Conservation (phyloP, 2,113 vertebrate genomes). For the Petromus typicus region DNA sequence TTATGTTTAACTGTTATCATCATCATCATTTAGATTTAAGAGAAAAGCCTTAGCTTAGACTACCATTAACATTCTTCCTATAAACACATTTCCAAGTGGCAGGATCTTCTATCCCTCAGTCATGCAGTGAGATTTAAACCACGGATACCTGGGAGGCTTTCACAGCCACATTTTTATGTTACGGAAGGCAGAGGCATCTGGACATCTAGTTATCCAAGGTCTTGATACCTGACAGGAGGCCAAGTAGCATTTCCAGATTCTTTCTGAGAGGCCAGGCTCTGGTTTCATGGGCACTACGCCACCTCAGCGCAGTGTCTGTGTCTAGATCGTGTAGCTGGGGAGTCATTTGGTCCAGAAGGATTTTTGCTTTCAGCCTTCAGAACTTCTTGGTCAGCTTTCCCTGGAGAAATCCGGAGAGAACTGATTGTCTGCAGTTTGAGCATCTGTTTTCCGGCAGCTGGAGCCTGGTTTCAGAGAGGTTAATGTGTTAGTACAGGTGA, state of each 20-base stretch:
- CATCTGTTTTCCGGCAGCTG: not conserved
- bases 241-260: not conserved
- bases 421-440: not conserved
- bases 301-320: not conserved
- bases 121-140: not conserved
- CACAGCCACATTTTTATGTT: not conserved
- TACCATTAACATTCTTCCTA: not conserved
- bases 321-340: not conserved
- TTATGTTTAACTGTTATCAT: not conserved
- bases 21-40: not conserved
- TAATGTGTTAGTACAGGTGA: not conserved
- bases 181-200: not conserved
- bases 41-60: not conserved
- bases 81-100: not conserved
- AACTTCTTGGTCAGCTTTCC: not conserved
- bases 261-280: not conserved
- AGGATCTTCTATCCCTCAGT: not conserved
- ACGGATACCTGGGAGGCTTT: not conserved
- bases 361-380: not conserved
- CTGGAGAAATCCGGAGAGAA: not conserved
- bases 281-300: not conserved
- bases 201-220: not conserved
- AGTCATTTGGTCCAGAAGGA: not conserved
- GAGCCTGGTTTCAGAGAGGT: not conserved
- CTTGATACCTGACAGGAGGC: not conserved